Evolutionary conservation across 2,797 vertebrate species (phyloP), one percentile per base, ranked within the genome.

Genomic region (Geotrypetes seraphini): DNA sequence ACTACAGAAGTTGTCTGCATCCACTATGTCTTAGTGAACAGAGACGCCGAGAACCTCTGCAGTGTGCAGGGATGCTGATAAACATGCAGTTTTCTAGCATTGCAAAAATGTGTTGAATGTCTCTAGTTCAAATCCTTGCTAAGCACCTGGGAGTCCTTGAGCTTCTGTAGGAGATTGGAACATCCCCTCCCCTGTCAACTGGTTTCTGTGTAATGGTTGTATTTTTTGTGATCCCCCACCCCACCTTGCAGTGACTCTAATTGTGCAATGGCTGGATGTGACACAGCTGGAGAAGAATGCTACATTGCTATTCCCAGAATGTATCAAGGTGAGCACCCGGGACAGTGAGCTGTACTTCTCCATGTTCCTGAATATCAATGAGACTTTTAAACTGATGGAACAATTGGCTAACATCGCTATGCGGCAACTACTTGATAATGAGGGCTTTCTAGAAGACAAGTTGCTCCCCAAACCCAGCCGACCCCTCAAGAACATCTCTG

Each of bases 321-420:
- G 92, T 33, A 77, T 98, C 31, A 85, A 89, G 2, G 92, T 98
- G 39, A 89, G 76, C 65, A 97, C 92, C 0, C 87, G 94, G 2
- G 70, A 84, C 71, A 86, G 60, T 0, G 87, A 96, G 29, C 86
- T 94, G 43, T 94, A 86, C 75, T 96, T 98, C 76, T 98, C 95
- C 50, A 90, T 98, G 92, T 97, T 98, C 66, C 88, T 98, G 35
- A 95, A 91, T 70, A 88, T 98, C 55, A 79, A 76, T 0, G 94
- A 97, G 71, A 94, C 95, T 8, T 96, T 96, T 75, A 93, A 90
- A 53, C 81, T 98, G 34, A 97, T 97, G 95, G 95, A 96, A 62
- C 95, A 96, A 66, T 68, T 98, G 20, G 95, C 95, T 53, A 96
- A 88, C 73, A 87, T 96, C 11, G 95, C 92, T 12, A 91, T 97